Percentiles rank a stretch among this genome's conserved stretches.
These are phyloP conservation scores for Danaus plexippus DNA, from an alignment of 1,140 invertebrate genomes.

Conservation along the genomic window DNA sequence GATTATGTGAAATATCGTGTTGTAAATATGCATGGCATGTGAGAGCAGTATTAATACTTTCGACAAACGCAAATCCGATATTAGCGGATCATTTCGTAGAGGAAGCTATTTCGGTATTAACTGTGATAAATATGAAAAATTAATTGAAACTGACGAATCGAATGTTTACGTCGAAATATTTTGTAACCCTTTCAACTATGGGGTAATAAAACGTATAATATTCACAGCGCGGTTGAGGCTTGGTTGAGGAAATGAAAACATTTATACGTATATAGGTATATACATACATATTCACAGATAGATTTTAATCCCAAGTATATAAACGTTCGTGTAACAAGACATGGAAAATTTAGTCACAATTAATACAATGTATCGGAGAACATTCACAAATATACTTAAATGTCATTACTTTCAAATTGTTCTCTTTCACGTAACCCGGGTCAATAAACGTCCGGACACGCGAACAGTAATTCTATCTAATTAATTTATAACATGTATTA, in stretches of 20 bases:
- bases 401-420: conserved; percentile 46
- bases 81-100: conserved; percentile 51
- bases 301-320: too few species aligned
- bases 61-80: conserved; percentile 53
- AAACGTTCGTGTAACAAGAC: too few species aligned
- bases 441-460: conserved; percentile 52
- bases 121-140: conserved; percentile 11
- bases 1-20: conserved; percentile 36
- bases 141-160: conserved; percentile 7
- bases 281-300: too few species aligned
- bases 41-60: conserved; percentile 36
- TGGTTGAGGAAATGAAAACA: too few species aligned
- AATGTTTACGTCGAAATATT: not conserved
- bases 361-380: too few species aligned
- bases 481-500: conserved; percentile 72
- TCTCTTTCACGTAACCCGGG: conserved; percentile 43
- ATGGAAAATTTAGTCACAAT: too few species aligned
- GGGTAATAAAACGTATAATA: too few species aligned
- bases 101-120: conserved; percentile 34
- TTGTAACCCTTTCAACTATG: too few species aligned
- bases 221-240: too few species aligned
- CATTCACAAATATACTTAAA: conserved; percentile 39
- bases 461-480: conserved; percentile 64
- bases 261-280: too few species aligned
- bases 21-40: conserved; percentile 45